Conservation (phyloP, 2,113 vertebrate species). For the Toxotes jaculatrix region DNA sequence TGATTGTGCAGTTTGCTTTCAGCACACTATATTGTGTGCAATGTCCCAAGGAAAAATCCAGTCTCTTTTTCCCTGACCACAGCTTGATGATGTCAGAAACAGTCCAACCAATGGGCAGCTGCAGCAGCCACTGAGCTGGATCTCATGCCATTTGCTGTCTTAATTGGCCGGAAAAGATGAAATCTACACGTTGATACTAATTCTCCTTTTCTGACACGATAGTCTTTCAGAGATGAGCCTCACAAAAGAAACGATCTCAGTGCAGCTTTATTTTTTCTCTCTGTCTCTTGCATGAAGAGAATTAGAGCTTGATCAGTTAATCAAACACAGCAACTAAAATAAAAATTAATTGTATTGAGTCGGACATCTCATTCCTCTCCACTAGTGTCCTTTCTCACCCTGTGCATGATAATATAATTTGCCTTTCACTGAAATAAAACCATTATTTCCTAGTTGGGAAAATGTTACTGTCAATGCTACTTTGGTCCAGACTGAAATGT, state of each 20-base stretch:
- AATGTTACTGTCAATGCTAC: background rate
- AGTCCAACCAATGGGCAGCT: slow-evolving; percentile 19
- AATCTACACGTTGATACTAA: slow-evolving; percentile 22
- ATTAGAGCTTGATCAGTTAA: slow-evolving; percentile 14
- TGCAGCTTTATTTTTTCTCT: slow-evolving; percentile 21
- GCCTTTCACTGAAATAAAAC: slow-evolving; percentile 15
- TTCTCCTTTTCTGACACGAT: background rate
- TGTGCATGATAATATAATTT: background rate
- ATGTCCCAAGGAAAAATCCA: slow-evolving; percentile 22
- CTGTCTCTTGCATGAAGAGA: background rate
- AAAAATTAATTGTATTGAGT: background rate
- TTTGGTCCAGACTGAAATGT: background rate
- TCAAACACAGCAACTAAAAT: slow-evolving; percentile 20
- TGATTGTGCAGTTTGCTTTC: slow-evolving; percentile 17
- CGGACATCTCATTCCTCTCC: background rate
- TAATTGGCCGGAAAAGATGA: slow-evolving; percentile 43
- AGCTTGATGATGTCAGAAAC: slow-evolving; percentile 14
- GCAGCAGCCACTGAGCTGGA: slow-evolving; percentile 13
- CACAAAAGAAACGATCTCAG: background rate
- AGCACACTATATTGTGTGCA: background rate
- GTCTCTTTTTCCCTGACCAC: slow-evolving; percentile 42
- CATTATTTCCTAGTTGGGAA: background rate
- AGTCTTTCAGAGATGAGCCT: slow-evolving; percentile 1
- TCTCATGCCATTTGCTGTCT: slow-evolving; percentile 17
- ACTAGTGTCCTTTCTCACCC: background rate